Percentiles rank a stretch among this genome's conserved stretches.
phyloP scores from a whole-genome alignment of 2,797 vertebrate genomes.

The Syngnathus rostellatus region DNA sequence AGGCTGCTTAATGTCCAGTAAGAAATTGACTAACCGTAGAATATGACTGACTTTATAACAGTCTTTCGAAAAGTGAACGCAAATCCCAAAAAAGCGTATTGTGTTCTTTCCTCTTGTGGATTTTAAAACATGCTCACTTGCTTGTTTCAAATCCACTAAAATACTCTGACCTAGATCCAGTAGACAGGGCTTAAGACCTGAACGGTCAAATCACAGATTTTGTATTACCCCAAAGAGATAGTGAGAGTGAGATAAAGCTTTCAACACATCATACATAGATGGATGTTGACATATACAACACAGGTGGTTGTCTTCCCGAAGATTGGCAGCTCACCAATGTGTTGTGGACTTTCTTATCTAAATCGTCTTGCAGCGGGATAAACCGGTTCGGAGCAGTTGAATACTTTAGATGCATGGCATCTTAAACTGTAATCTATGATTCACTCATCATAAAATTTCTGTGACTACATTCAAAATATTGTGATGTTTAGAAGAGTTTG shows the following conservation, averaged over 20 bases:
- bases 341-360: background rate
- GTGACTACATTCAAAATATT: slow-evolving; percentile 27
- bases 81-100: background rate
- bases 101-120: background rate
- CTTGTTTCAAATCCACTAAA: slow-evolving; percentile 4
- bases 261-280: background rate
- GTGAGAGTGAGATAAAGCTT: background rate
- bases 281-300: background rate
- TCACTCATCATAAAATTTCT: slow-evolving; percentile 16
- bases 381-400: background rate
- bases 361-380: background rate
- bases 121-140: background rate
- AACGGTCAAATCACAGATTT: background rate
- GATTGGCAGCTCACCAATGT: background rate
- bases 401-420: slow-evolving; percentile 2
- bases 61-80: background rate
- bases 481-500: slow-evolving; percentile 13
- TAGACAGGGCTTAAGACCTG: background rate
- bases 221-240: background rate
- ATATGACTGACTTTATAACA: background rate
- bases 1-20: background rate
- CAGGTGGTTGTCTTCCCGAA: background rate
- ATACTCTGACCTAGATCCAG: background rate
- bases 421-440: slow-evolving; percentile 3
- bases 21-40: background rate